A percentile compares a stretch with the other conserved stretches of the same genome.
phyloP scores from a whole-genome alignment of 2,888 invertebrate species.

The Eupithecia subfuscata region DNA sequence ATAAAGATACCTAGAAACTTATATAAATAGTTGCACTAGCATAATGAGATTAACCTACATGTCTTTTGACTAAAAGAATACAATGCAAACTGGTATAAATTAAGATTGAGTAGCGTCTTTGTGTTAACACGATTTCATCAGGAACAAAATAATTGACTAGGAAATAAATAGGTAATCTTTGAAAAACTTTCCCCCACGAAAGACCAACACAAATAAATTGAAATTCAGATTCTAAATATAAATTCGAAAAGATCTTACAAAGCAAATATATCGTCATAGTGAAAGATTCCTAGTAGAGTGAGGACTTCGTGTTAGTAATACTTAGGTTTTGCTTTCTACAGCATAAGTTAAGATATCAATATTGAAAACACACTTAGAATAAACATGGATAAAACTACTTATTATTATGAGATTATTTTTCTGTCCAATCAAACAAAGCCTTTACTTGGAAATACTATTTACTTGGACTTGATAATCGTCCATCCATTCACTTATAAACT shows the following conservation, averaged over 20 bases:
- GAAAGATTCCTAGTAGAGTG: no score
- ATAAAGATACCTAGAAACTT: background rate
- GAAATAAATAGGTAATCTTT: constrained; percentile 14
- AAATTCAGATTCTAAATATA: background rate
- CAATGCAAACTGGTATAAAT: background rate
- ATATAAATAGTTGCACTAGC: background rate
- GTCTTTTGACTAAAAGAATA: background rate
- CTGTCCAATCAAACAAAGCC: constrained; percentile 19
- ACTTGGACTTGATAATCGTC: constrained; percentile 12
- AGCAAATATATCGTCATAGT: background rate
- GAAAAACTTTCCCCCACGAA: background rate
- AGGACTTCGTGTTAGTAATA: no score
- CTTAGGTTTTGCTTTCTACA: no score
- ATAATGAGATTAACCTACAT: background rate
- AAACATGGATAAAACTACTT: background rate
- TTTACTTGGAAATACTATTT: constrained; percentile 21
- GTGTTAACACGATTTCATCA: background rate
- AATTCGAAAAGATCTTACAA: background rate
- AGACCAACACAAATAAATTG: background rate
- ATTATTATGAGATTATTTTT: background rate
- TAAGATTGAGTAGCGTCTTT: background rate
- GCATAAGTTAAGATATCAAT: background rate
- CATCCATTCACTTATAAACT: constrained; percentile 13
- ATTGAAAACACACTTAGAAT: background rate
- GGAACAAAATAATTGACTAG: constrained; percentile 20